Percentiles rank a stretch among this genome's conserved stretches.
phyloP scores from a whole-genome alignment of 2,113 vertebrate species.

The Tragelaphus scriptus region DNA sequence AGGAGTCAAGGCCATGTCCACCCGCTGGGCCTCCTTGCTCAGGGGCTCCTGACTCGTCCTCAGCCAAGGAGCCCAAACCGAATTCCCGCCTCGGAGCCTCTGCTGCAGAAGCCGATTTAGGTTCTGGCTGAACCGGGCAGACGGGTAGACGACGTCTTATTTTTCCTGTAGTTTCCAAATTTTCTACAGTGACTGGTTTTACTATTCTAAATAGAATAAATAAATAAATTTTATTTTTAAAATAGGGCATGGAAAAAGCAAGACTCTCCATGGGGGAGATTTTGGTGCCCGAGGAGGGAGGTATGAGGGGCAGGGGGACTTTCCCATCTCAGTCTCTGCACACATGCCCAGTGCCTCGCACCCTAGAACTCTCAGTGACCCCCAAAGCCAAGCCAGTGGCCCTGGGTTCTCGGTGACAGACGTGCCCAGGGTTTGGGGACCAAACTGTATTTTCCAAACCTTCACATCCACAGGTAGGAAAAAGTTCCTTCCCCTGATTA shows the following conservation, averaged over 20 bases:
- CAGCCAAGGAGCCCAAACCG: background rate
- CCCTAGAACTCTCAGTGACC: background rate
- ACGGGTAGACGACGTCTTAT: rapidly evolving
- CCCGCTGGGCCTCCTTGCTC: background rate
- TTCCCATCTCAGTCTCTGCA: background rate
- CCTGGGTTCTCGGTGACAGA: background rate
- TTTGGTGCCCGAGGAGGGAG: background rate
- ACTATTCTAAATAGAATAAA: background rate
- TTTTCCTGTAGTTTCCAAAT: background rate
- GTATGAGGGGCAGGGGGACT: background rate
- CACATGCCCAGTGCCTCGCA: background rate
- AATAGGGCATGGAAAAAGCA: background rate
- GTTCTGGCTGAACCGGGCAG: rapidly evolving
- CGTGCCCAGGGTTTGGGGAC: too few relatives aligned
- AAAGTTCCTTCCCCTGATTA: background rate
- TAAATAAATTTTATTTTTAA: background rate
- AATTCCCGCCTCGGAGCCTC: rapidly evolving
- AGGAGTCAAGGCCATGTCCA: background rate
- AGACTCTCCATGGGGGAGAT: background rate
- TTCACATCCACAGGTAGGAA: too few relatives aligned
- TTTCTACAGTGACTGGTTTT: background rate
- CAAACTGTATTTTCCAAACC: background rate
- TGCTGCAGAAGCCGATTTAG: background rate
- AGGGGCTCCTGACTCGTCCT: background rate
- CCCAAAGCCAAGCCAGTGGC: background rate